A percentile compares a stretch with the other conserved stretches of the same genome.
phyloP scores from a whole-genome alignment of 2,113 vertebrate species.

The Canis aureus region DNA sequence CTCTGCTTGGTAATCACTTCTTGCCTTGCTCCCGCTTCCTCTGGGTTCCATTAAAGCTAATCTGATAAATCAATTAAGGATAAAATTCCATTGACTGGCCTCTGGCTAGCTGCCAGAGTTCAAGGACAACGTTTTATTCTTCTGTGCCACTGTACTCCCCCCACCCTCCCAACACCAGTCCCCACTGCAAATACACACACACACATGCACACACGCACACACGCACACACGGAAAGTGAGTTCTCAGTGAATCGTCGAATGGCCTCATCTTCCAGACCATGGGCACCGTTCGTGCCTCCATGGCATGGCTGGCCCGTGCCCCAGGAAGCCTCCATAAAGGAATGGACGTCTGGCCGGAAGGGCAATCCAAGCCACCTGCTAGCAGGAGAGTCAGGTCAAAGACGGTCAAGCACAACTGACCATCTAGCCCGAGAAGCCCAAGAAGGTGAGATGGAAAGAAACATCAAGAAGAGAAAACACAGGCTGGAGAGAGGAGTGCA shows the following conservation, averaged over 20 bases:
- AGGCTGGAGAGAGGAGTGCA: not conserved
- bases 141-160: not conserved
- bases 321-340: not conserved
- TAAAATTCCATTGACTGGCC: slow-evolving; percentile 66
- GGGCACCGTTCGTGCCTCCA: rapidly evolving
- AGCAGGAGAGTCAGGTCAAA: not conserved
- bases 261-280: not conserved
- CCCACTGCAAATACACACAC: not conserved
- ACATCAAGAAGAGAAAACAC: not conserved
- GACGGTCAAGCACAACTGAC: not conserved
- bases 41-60: slow-evolving; percentile 69
- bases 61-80: slow-evolving; percentile 77
- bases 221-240: not conserved
- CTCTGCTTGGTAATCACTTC: slow-evolving; percentile 64
- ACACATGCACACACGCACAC: not conserved
- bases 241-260: not conserved
- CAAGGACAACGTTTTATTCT: slow-evolving; percentile 66
- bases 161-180: not conserved
- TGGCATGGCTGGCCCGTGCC: not conserved
- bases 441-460: not conserved
- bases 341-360: not conserved
- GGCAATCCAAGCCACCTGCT: not conserved
- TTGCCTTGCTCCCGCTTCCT: slow-evolving; percentile 36
- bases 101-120: slow-evolving; percentile 61
- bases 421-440: not conserved